Conservation (phyloP, 2,888 invertebrate genomes). For the Eustalomyia histrio region DNA sequence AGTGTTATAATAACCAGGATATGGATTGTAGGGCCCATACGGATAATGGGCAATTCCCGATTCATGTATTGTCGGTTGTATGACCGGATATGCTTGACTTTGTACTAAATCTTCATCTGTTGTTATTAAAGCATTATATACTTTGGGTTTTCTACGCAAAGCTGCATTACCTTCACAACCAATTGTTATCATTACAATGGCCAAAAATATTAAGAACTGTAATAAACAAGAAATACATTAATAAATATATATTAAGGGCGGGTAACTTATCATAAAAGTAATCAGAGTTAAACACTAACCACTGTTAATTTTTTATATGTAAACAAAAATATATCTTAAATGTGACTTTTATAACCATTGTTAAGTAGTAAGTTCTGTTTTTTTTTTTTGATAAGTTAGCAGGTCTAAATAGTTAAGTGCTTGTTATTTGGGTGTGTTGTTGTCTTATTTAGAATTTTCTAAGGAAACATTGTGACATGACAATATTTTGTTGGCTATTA, state of each 20-base stretch:
- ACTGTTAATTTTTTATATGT: too few relatives aligned
- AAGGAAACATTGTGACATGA: conserved; percentile 14
- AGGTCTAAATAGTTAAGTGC: not conserved
- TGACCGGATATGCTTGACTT: conserved; percentile 87
- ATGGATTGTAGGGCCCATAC: conserved; percentile 74
- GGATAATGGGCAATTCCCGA: conserved; percentile 80
- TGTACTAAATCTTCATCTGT: conserved; percentile 88
- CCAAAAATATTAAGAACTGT: conserved; percentile 70
- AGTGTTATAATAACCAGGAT: conserved; percentile 73
- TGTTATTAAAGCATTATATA: conserved; percentile 89
- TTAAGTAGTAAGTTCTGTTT: too few relatives aligned
- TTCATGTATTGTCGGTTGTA: conserved; percentile 86
- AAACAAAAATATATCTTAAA: too few relatives aligned
- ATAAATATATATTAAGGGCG: not conserved
- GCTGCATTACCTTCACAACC: conserved; percentile 54
- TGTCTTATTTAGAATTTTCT: conserved; percentile 13
- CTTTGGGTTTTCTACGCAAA: conserved; percentile 83
- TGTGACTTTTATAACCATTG: too few relatives aligned
- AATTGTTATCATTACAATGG: conserved; percentile 43
- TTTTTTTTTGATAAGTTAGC: too few relatives aligned
- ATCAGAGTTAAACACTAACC: too few relatives aligned
- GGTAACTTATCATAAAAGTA: too few relatives aligned
- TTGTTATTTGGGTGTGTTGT: conserved; percentile 30
- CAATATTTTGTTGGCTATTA: conserved; percentile 11
- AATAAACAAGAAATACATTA: conserved; percentile 29